A percentile compares a stretch with the other conserved stretches of the same genome.
Evolutionary conservation across 2,113 vertebrate genomes (phyloP).

Genomic region (Poicephalus meyeri): DNA sequence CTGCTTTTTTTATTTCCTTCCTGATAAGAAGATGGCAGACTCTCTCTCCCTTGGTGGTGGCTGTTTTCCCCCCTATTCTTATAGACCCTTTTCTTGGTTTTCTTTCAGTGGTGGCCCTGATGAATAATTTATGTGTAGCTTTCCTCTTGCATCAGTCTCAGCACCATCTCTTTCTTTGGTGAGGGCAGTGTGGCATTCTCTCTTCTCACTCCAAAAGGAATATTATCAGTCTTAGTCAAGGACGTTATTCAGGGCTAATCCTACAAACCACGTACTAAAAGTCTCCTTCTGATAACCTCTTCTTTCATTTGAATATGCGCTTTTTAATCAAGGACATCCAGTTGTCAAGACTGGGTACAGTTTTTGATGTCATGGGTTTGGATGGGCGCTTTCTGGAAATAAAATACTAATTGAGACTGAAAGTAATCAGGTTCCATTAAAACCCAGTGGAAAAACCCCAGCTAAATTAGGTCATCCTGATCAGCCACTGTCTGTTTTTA

Average conservation of each 20-base stretch:
- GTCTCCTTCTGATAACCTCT: neutral
- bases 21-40: neutral
- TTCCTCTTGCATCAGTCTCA: neutral
- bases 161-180: neutral
- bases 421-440: neutral
- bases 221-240: neutral
- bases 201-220: neutral
- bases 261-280: neutral
- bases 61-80: neutral
- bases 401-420: neutral
- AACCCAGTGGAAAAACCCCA: neutral
- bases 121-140: neutral
- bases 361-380: neutral
- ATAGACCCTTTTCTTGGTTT: neutral
- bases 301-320: neutral
- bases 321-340: neutral
- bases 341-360: neutral
- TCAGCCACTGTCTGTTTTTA: neutral
- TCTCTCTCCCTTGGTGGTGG: neutral
- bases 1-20: neutral
- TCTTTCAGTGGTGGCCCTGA: neutral
- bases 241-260: neutral
- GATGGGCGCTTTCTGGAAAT: neutral
- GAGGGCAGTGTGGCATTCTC: neutral
- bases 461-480: neutral